phyloP scores from a whole-genome alignment of 2,113 vertebrate species.

The Irena cyanogastra region DNA sequence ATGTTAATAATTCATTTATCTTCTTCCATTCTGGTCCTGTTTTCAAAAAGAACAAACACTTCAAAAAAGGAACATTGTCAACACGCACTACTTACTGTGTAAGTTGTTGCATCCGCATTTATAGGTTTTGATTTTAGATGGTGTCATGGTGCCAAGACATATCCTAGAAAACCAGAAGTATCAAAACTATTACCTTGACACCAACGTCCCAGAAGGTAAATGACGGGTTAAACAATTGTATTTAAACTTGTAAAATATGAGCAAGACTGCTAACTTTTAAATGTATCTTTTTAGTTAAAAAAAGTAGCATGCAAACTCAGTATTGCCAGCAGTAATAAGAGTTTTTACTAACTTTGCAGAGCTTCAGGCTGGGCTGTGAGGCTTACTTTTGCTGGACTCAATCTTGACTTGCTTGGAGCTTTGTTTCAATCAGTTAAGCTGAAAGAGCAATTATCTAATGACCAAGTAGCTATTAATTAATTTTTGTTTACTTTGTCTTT shows the following conservation, averaged over 20 bases:
- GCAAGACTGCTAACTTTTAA: background rate
- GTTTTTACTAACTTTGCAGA: background rate
- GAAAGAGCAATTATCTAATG: background rate
- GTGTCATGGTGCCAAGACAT: slow-evolving; percentile 12
- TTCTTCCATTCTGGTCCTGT: background rate
- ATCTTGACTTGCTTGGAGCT: background rate
- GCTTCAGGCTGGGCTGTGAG: background rate
- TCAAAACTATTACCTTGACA: background rate
- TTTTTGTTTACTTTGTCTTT: background rate
- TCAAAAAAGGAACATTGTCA: slow-evolving; percentile 37
- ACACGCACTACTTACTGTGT: background rate
- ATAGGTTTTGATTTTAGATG: background rate
- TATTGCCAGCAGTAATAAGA: background rate
- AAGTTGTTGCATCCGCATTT: background rate
- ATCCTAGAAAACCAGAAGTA: slow-evolving; percentile 53
- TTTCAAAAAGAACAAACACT: background rate
- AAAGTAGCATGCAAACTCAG: background rate
- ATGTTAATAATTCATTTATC: background rate
- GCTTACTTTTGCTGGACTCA: background rate
- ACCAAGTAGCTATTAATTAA: background rate
- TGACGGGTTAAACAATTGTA: background rate
- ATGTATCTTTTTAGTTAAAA: background rate
- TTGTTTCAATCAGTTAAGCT: background rate
- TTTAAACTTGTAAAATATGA: background rate
- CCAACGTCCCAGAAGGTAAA: background rate